These are phyloP conservation scores for Protonibea diacanthus DNA, from an alignment of 2,797 vertebrate genomes.

Conservation along the genomic window DNA sequence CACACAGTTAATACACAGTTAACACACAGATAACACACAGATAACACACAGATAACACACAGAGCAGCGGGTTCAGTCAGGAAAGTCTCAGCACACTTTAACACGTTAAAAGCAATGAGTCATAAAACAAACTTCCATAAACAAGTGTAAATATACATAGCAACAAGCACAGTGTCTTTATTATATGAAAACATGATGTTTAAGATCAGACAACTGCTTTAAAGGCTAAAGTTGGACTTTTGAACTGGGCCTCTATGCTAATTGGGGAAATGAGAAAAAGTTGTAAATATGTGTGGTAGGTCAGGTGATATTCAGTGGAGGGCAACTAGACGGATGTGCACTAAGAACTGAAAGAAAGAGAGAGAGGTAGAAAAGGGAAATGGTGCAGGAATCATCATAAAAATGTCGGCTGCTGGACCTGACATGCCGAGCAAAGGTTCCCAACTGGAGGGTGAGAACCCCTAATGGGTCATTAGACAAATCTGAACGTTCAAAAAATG, in stretches of 20 bases:
- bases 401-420: not conserved
- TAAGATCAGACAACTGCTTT: not conserved
- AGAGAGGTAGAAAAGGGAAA: not conserved
- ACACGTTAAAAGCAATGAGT: not conserved
- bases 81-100: too few species aligned
- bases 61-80: not conserved
- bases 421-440: not conserved
- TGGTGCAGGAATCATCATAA: not conserved
- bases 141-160: not conserved
- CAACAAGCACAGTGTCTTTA: not conserved
- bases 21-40: constrained; percentile 5
- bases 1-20: constrained; percentile 1
- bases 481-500: not conserved
- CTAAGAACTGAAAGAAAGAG: not conserved
- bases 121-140: too few species aligned
- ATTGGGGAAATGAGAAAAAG: not conserved
- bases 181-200: not conserved
- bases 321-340: not conserved
- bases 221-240: not conserved
- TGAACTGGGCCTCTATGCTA: constrained; percentile 4
- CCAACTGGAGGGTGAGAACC: not conserved
- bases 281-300: not conserved
- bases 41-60: not conserved
- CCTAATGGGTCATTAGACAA: not conserved
- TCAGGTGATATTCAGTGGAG: constrained; percentile 8